Base-by-base conservation (phyloP, 2,888 invertebrate genomes). In the Byasa hedistus region DNA sequence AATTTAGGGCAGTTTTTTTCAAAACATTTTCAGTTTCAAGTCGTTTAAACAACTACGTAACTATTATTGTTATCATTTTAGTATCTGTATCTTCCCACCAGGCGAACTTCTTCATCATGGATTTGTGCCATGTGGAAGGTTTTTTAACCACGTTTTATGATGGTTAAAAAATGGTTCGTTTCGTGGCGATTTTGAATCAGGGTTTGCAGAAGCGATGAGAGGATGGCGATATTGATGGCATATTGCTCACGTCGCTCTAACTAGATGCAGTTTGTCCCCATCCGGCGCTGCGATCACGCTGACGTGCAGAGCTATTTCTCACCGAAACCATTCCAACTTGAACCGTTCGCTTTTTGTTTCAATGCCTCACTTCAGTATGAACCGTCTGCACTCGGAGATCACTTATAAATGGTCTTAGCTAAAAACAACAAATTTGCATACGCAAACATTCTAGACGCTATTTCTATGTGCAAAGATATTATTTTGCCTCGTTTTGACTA, bases 241-340 rank as follows among this genome's bases (percentile, higher is more conserved):
- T 69, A 71, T 71, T 73, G 60, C 51, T 19, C 59, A 59, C 75
- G 75, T 75, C 77, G 80, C 78, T 82, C 83, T 84, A 86, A 87
- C 87, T 84, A 83, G 82, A 84, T 86, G 86, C 87, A 86, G 85
- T 88, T 85, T 87, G 86, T 87, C 84, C 84, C 78, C 76, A 78
- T 76, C 78, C 79, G 76, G 74, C 79, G 80, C 80, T 81, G 80
- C 85, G 81, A 86, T 85, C 85, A 76, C 73, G 85, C 86, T 86
- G 87, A 88, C 86, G 85, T 84, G 85, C 84, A 82, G 84, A 83
- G 82, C 83, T 19, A 84, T 86, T 86, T 82, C 82, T 78, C 76
- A 76, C 72, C 66, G 70, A 65, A 71, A 71, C 89, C 84, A 87
- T 62, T 70, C 39, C 64, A 69, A 27, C 51, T 61, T 75, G 87